Conservation (phyloP, 2,797 vertebrate genomes). For the Acanthopagrus latus region DNA sequence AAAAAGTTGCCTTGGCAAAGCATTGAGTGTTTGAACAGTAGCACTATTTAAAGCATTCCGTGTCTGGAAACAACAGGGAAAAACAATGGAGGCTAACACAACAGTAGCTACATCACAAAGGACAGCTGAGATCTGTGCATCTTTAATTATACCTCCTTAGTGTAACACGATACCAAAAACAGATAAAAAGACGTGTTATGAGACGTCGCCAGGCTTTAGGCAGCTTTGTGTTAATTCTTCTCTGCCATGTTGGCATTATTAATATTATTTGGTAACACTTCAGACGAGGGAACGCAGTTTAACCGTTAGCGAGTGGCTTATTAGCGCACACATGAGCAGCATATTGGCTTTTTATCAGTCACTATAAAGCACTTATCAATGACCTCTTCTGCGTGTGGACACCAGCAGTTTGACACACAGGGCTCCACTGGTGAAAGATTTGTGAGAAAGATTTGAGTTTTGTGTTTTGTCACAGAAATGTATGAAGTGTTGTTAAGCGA, state of each 20-base stretch:
- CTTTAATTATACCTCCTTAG: constrained; percentile 55
- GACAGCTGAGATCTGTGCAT: constrained; percentile 52
- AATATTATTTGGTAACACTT: neutral
- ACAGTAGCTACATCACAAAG: constrained; percentile 52
- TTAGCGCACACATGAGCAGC: too few species aligned
- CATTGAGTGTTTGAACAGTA: constrained; percentile 62
- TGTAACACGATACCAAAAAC: constrained; percentile 47
- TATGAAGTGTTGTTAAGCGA: too few species aligned
- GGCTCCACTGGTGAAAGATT: too few species aligned
- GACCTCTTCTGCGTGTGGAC: too few species aligned
- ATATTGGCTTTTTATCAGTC: too few species aligned
- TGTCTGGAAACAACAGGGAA: constrained; percentile 52
- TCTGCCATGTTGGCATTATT: neutral
- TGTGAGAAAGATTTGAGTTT: too few species aligned
- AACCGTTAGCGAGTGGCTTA: too few species aligned
- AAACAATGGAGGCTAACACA: constrained; percentile 62
- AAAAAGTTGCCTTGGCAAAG: constrained; percentile 51
- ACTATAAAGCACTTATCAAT: too few species aligned
- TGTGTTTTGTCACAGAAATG: too few species aligned
- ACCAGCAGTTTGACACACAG: too few species aligned
- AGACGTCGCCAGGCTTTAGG: neutral
- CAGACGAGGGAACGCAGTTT: too few species aligned
- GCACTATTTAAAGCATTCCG: constrained; percentile 67
- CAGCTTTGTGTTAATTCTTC: neutral
- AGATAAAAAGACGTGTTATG: constrained; percentile 11